phyloP scores from a whole-genome alignment of 2,797 vertebrate genomes.

The Peromyscus melanophrys region DNA sequence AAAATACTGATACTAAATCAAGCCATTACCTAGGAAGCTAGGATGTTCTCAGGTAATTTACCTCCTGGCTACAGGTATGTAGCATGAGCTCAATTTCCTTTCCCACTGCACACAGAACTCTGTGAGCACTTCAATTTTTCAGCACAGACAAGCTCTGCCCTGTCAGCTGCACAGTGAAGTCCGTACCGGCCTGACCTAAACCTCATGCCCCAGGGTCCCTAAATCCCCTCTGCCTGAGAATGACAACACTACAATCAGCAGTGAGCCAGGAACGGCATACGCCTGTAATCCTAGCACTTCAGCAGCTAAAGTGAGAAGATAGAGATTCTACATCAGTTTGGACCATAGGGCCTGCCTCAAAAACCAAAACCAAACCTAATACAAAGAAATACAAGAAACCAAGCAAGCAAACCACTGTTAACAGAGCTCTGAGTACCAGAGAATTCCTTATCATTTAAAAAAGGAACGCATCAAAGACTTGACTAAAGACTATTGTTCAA shows the following conservation, averaged over 20 bases:
- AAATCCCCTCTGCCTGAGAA: not conserved
- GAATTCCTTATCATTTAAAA: not conserved
- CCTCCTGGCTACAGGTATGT: slow-evolving; percentile 1
- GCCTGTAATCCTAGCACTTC: not conserved
- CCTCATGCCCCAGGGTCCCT: not conserved
- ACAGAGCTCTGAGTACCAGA: not conserved
- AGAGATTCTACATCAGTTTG: not conserved
- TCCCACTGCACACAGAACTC: not conserved
- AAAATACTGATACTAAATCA: not conserved
- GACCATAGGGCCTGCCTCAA: not conserved
- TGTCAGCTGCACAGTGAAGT: not conserved
- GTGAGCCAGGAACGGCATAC: not conserved
- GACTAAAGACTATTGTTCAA: not conserved
- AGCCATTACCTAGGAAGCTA: not conserved
- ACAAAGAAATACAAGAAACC: not conserved
- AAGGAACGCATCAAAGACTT: not conserved
- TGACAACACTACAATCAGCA: not conserved
- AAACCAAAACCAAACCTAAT: not conserved
- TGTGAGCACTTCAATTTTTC: not conserved
- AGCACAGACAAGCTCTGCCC: not conserved
- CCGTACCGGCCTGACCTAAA: not conserved
- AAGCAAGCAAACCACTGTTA: not conserved
- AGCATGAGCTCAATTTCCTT: slow-evolving; percentile 6
- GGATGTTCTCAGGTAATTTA: slow-evolving; percentile 2
- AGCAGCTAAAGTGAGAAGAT: not conserved